These are phyloP conservation scores for Mayetiola destructor DNA, from an alignment of 2,888 invertebrate species.

Conservation along the genomic window DNA sequence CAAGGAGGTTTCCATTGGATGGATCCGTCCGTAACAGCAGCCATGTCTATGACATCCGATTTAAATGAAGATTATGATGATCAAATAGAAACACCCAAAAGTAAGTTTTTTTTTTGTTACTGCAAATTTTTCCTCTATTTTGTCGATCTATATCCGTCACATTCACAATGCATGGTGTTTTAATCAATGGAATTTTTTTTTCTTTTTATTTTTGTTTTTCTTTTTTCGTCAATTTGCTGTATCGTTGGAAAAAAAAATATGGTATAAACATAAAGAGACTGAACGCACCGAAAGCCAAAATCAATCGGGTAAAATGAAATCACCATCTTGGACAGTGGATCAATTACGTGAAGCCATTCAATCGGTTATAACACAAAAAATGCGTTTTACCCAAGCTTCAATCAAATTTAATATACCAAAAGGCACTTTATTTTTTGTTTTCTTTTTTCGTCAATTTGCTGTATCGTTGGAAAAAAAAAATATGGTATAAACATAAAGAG, in stretches of 20 bases:
- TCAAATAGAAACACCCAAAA: not conserved
- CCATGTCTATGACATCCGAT: not conserved
- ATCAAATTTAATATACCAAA: constrained; percentile 57
- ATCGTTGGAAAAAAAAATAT: not conserved
- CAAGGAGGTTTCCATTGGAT: constrained; percentile 7
- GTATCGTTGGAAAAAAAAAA: not conserved
- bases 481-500: not conserved
- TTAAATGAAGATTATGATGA: not conserved
- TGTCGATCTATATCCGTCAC: no score
- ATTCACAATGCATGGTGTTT: no score
- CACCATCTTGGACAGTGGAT: constrained; percentile 57
- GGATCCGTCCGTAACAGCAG: constrained; percentile 7
- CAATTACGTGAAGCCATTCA: constrained; percentile 62
- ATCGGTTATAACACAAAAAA: constrained; percentile 57
- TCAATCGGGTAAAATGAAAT: constrained; percentile 50
- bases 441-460: not conserved
- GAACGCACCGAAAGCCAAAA: not conserved
- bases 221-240: no score
- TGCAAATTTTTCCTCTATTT: no score
- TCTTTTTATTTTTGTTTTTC: no score
- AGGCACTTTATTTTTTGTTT: constrained; percentile 59
- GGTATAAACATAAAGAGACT: no score
- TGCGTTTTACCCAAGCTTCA: constrained; percentile 65
- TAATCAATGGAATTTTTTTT: no score
- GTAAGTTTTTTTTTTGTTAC: not conserved